Percentiles rank a stretch among this genome's conserved stretches.
Conservation (phyloP, 2,113 vertebrate species). For the Siniperca chuatsi region DNA sequence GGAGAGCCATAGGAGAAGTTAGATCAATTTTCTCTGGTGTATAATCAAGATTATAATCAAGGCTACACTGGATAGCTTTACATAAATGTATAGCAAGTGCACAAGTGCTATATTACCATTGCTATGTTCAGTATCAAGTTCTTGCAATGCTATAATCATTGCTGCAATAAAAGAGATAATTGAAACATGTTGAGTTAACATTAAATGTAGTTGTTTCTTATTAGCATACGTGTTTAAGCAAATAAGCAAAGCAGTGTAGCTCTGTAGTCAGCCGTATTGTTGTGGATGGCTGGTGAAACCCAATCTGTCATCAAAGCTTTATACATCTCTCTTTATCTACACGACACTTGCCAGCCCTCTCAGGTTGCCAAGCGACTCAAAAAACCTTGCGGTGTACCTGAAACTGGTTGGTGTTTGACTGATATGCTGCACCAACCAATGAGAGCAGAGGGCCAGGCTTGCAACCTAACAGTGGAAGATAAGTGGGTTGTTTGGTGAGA, state of each 20-base stretch:
- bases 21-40: conserved; percentile 38
- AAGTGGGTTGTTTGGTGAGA: conserved; percentile 1
- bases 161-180: background rate
- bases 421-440: conserved; percentile 35
- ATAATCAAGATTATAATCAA: conserved; percentile 57
- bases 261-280: conserved; percentile 23
- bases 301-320: conserved; percentile 77
- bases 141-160: background rate
- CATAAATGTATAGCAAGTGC: background rate
- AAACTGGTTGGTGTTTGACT: conserved; percentile 45
- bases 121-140: background rate
- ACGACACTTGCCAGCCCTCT: conserved; percentile 46
- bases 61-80: background rate
- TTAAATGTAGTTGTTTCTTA: background rate
- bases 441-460: background rate
- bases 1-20: conserved; percentile 3
- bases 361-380: conserved; percentile 67
- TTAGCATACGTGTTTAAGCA: background rate
- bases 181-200: background rate
- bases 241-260: background rate
- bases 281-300: conserved; percentile 59
- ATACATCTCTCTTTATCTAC: conserved; percentile 71
- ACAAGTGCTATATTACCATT: background rate
- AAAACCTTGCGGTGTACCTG: conserved; percentile 45
- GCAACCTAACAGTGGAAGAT: conserved; percentile 21